Conservation (phyloP, 2,888 invertebrate species). For the Acrobasis suavella region DNA sequence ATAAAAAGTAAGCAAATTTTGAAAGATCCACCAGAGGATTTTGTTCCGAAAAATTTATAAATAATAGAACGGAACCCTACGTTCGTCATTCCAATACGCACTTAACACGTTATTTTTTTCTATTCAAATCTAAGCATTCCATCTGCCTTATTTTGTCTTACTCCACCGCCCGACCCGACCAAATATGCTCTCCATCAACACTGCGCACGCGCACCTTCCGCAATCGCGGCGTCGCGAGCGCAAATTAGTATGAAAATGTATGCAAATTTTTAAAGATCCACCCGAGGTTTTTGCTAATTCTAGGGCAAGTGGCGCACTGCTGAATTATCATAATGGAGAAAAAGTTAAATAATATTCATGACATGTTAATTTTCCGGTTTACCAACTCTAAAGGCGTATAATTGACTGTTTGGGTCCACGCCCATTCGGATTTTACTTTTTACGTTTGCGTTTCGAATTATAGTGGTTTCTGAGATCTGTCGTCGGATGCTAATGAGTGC, state of each 20-base stretch:
- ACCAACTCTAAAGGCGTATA: slow-evolving; percentile 69
- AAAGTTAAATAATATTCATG: slow-evolving; percentile 78
- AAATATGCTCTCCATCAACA: too few species aligned
- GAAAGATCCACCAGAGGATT: slow-evolving; percentile 62
- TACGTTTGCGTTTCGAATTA: slow-evolving; percentile 42
- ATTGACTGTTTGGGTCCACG: slow-evolving; percentile 59
- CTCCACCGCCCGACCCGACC: too few species aligned
- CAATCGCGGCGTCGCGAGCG: slow-evolving; percentile 44
- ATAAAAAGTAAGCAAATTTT: slow-evolving; percentile 72
- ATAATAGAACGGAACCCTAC: too few species aligned
- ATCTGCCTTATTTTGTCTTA: too few species aligned
- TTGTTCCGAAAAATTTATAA: too few species aligned
- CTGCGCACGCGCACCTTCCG: slow-evolving; percentile 47
- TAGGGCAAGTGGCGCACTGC: slow-evolving; percentile 61
- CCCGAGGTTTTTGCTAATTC: slow-evolving; percentile 66
- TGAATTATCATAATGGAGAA: slow-evolving; percentile 68
- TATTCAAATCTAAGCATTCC: too few species aligned
- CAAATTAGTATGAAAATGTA: slow-evolving; percentile 71
- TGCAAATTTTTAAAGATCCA: slow-evolving; percentile 69
- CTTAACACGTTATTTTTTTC: too few species aligned
- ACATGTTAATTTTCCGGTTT: slow-evolving; percentile 73
- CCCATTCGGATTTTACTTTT: slow-evolving; percentile 41
- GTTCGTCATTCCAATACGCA: too few species aligned
- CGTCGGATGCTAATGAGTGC: neutral
- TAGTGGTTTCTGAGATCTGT: slow-evolving; percentile 11